Conservation (phyloP, 2,113 vertebrate genomes). For the Menura novaehollandiae region DNA sequence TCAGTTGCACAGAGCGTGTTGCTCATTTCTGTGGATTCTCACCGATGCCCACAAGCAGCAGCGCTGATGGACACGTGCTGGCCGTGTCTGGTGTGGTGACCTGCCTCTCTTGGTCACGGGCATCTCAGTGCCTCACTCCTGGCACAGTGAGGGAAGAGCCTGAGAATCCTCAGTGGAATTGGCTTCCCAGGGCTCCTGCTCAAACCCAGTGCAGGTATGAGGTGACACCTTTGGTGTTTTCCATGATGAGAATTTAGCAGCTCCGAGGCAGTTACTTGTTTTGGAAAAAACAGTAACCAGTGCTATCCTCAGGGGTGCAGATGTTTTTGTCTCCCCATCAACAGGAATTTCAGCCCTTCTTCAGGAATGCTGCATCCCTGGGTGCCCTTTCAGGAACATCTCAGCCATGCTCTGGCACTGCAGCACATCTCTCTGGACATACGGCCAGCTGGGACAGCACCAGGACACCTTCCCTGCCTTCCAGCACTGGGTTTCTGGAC, state of each 20-base stretch:
- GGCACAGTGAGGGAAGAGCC: background rate
- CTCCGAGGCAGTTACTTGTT: background rate
- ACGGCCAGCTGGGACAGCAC: background rate
- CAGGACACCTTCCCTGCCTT: background rate
- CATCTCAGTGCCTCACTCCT: accelerated
- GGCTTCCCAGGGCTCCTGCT: background rate
- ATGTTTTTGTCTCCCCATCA: background rate
- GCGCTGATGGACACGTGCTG: background rate
- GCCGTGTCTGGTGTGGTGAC: accelerated
- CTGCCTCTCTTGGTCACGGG: accelerated
- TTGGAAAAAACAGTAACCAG: background rate
- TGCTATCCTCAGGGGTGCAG: accelerated
- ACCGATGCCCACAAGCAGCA: background rate
- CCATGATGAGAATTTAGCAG: background rate
- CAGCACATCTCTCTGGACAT: background rate
- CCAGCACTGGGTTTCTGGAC: background rate
- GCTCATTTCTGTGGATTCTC: background rate
- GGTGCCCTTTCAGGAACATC: background rate
- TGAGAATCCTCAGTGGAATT: background rate
- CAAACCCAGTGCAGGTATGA: accelerated
- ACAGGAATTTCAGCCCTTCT: background rate
- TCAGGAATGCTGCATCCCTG: background rate
- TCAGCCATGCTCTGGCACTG: background rate
- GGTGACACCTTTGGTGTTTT: background rate
- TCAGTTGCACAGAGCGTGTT: accelerated